Conservation (phyloP, 2,888 invertebrate genomes). For the Volucella bombylans region DNA sequence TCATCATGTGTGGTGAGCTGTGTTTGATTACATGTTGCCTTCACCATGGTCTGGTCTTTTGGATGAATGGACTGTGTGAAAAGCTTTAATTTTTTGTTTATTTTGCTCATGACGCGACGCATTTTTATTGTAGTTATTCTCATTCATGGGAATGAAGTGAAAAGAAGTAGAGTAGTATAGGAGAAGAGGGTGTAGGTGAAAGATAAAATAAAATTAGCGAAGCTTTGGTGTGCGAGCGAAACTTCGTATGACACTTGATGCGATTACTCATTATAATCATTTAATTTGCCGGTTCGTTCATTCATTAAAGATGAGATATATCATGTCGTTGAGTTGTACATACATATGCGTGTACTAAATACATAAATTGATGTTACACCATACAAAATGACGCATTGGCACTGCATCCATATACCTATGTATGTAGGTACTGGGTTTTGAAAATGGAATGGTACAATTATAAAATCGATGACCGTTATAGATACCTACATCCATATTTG, state of each 20-base stretch:
- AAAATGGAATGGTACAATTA: too few species aligned
- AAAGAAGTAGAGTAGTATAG: background rate
- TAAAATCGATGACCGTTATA: too few species aligned
- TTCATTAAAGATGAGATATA: conserved; percentile 50
- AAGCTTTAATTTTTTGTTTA: conserved; percentile 48
- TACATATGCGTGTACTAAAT: background rate
- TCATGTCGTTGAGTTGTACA: conserved; percentile 26
- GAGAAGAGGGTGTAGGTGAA: conserved; percentile 28
- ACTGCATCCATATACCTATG: background rate
- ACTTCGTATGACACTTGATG: conserved; percentile 49
- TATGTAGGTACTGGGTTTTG: too few species aligned
- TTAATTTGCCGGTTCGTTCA: conserved; percentile 47
- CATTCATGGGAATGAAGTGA: too few species aligned
- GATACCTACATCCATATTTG: too few species aligned
- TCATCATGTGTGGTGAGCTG: background rate
- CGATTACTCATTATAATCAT: conserved; percentile 64
- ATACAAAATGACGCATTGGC: conserved; percentile 27
- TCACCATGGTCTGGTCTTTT: conserved; percentile 30
- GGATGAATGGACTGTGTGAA: conserved; percentile 61
- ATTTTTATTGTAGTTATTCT: conserved; percentile 22
- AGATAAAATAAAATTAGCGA: conserved; percentile 39
- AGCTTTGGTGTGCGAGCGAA: conserved; percentile 28
- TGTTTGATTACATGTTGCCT: background rate
- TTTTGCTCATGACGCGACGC: conserved; percentile 44
- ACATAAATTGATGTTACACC: conserved; percentile 1